phyloP scores from a whole-genome alignment of 2,113 vertebrate genomes.

The human (Homo sapiens) region GRCh38 chrX:11352001-11352500 shows the following conservation, averaged over 20 bases:
- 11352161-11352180: neutral
- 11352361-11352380: neutral
- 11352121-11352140: neutral
- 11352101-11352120: neutral
- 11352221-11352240: neutral
- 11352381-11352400: neutral
- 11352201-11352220: neutral
- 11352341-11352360: neutral
- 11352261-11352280: neutral
- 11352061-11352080: neutral
- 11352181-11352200: neutral
- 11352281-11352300: neutral
- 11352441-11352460: neutral
- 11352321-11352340: neutral
- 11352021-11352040: neutral
- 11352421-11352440: neutral
- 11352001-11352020: neutral
- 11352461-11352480: neutral
- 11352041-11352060: neutral
- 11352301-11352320: constrained; percentile 16
- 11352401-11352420: neutral
- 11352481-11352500: neutral
- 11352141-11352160: neutral
- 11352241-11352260: neutral
- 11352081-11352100: neutral